Evolutionary conservation across 1,140 invertebrate genomes (phyloP), one percentile per base, ranked within the genome.

Genomic region (Acromyrmex heyeri): DNA sequence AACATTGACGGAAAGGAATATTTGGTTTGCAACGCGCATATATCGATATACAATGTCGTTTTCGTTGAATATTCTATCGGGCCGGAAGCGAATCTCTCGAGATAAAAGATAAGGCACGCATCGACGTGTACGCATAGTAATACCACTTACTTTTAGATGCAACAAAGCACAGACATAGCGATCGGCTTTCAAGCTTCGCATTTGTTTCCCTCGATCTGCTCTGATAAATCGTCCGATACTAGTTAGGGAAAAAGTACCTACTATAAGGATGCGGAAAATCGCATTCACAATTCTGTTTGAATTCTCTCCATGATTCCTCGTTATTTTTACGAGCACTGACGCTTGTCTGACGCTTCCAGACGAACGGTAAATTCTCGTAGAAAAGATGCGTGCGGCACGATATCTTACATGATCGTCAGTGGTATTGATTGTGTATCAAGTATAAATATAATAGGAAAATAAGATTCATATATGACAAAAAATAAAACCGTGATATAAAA

Each of bases 41-140:
- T 57, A 18, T 44, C 44, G 34, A 34, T n/a, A 30, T n/a, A 70
- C n/a, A 6, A 30, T 50, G 30, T 67, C 21, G 18, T 21, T 27
- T 50, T 53, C 55, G 24, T 75, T 83, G 79, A 83, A 83, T 83
- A 83, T 83, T 83, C 59, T 59, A n/a, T n/a, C 21, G n/a, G 14
- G 3, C 18, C 79, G 87, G 87, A 88, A 88, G 44, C 30, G 55
- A 77, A 55, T 70, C 72, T 38, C 55, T 55, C 7, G 64, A 59
- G 72, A 76, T 72, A 72, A 85, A 77, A 75, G 86, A 30, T 73
- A 69, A 75, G 69, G n/a, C 65, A 75, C 61, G 87, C 82, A 85
- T 88, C 34, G 64, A 27, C 72, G 38, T 34, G 27, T 64, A 69
- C 27, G 61, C 83, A 88, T 73, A 65, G 55, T 88, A 85, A 89